These are phyloP conservation scores for Enhydra lutris DNA, from an alignment of 2,113 vertebrate species.

Conservation along the genomic window DNA sequence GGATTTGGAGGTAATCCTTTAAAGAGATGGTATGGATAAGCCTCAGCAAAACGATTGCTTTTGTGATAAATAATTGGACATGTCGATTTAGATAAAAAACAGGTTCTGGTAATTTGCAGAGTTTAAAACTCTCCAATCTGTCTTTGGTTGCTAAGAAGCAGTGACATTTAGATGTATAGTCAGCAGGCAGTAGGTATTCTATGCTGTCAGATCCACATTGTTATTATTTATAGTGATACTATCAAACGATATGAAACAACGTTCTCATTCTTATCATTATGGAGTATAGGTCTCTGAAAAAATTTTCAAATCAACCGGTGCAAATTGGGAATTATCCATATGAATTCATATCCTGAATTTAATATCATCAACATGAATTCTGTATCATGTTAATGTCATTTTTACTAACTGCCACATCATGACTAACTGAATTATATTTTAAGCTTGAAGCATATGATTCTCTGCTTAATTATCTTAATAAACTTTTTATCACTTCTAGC, in stretches of 20 bases:
- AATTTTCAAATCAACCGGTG: neutral
- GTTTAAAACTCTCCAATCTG: neutral
- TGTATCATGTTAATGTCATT: neutral
- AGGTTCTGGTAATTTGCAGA: neutral
- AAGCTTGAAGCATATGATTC: neutral
- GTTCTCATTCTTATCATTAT: neutral
- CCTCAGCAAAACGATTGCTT: neutral
- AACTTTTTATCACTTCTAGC: neutral
- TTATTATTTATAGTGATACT: neutral
- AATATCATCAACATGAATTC: neutral
- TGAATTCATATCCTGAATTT: neutral
- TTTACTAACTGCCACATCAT: neutral
- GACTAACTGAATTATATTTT: neutral
- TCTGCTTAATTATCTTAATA: conserved; percentile 32
- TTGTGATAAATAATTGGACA: neutral
- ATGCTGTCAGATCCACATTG: neutral
- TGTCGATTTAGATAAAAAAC: neutral
- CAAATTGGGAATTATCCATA: neutral
- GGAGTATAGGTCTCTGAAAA: neutral
- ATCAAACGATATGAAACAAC: neutral
- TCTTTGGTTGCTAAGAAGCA: neutral
- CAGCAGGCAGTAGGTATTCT: neutral
- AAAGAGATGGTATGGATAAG: neutral
- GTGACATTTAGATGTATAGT: too few relatives aligned
- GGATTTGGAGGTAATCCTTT: neutral